Evolutionary conservation across 2,113 vertebrate genomes (phyloP), one percentile per base, ranked within the genome.

Genomic region (Danionella cerebrum): DNA sequence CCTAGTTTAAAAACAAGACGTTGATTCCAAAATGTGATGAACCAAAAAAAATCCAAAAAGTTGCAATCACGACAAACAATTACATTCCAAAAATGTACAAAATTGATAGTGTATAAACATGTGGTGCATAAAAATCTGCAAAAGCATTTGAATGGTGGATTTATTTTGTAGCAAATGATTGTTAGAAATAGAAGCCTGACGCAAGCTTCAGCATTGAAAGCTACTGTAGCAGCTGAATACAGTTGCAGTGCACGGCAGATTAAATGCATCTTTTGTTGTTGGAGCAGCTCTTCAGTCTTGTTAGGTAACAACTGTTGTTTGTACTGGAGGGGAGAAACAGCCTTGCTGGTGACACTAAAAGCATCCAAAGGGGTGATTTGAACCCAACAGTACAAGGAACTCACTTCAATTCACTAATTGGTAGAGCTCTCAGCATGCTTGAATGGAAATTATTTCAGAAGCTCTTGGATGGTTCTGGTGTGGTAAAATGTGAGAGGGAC

Each of bases 261-360:
- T 76, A 80, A 83, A 82, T 77, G 51, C 62, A 35, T 65, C 70
- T 69, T 79, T 76, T 74, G 76, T 81, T 79, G 76, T 71, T 64
- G 47, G 38, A 70, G 70, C 70, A 69, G 63, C 71, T 76, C 69
- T 52, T 69, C 59, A 42, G 64, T 60, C 33, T 42, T 60, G 59
- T 69, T 55, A 48, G 52, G 67, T 78, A 81, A 80, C 65, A 31
- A 50, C 48, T 65, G 60, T 67, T 79, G 74, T 78, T 79, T 79
- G 70, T 67, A 53, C 58, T 58, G 48, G 69, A 65, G 67, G 76
- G 65, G 65, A 78, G 79, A 53, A 77, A 65, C 70, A 73, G 67
- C 13, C 45, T 27, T 59, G 45, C 53, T 68, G 57, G 58, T 36
- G 42, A 65, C 68, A 71, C 65, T 65, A 72, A 74, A 21, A 47